These are phyloP conservation scores for Hydrochoerus hydrochaeris DNA, from an alignment of 2,113 vertebrate species.

Conservation along the genomic window DNA sequence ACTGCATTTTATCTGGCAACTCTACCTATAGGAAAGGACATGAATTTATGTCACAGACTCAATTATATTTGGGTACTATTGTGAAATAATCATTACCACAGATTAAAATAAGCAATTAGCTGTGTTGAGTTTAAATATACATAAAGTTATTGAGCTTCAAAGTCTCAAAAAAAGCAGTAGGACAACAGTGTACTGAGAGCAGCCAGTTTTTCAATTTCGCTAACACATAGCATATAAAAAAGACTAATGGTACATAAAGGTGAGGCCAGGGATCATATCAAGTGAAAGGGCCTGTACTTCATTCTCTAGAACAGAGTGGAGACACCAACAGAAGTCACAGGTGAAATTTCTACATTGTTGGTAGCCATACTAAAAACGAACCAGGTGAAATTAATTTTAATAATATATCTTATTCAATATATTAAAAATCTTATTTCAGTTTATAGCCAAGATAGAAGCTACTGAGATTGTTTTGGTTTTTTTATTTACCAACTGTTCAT, in stretches of 20 bases:
- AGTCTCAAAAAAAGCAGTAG: background rate
- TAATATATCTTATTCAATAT: background rate
- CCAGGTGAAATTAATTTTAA: background rate
- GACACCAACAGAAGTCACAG: background rate
- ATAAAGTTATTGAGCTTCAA: background rate
- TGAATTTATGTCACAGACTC: background rate
- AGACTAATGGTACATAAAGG: background rate
- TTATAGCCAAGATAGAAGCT: background rate
- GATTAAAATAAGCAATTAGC: background rate
- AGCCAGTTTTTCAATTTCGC: background rate
- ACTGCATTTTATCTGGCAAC: background rate
- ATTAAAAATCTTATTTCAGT: constrained; percentile 18
- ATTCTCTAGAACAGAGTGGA: background rate
- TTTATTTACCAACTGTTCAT: background rate
- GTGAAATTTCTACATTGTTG: background rate
- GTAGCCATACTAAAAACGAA: background rate
- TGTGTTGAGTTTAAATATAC: background rate
- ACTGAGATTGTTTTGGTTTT: background rate
- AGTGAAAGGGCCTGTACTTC: background rate
- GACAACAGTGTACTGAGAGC: background rate
- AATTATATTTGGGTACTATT: background rate
- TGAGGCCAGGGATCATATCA: background rate
- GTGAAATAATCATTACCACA: background rate
- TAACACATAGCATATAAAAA: background rate
- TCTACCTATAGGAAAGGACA: background rate